Base-by-base conservation (phyloP, 1,140 invertebrate species). In the Anastrepha obliqua region DNA sequence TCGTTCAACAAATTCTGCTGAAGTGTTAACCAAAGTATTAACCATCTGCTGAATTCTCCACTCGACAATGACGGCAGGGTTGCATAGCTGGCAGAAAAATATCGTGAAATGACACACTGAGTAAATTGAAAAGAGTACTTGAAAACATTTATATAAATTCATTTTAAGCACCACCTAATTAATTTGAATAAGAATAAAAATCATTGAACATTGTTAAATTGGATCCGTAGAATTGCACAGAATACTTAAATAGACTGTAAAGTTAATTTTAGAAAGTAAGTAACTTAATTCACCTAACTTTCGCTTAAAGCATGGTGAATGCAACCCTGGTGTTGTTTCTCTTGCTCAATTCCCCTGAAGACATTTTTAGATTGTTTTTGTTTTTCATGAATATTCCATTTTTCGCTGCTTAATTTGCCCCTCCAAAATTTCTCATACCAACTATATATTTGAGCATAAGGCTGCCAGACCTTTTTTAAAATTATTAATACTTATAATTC, bases 301-400 rank as follows among this genome's bases (percentile, higher is more conserved):
- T 0, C 29, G 29, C 1, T 29, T 3, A 3, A 70, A 13, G 2
- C 0, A 42, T 15, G n/a, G 2, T 15, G 0, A 42, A 67, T 44
- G 11, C 29, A 29, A 9, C 11, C 13, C 29, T 70, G 65, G 4
- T 7, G 20, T 64, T 20, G n/a, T 20, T 8, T 20, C 17, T 64
- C 8, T 64, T 20, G 39, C 9, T 11, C 64, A 67, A 8, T 67
- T 39, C 65, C 11, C 29, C 65, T 29, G 29, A 29, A 0, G 29
- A 29, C 29, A 29, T 67, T 20, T 67, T 67, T 67, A 39, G 8
- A 42, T 15, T 3, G 13, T 42, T 42, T 67, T 42, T 67, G 3
- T 64, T 20, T 67, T 67, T 67, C 65, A 11, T 67, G 65, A 42
- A 11, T 67, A 42, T 67, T 67, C 65, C 65, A 67, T 42, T 42